Base-by-base conservation (phyloP, 2,888 invertebrate genomes). In the Drosophila peninsularis region DNA sequence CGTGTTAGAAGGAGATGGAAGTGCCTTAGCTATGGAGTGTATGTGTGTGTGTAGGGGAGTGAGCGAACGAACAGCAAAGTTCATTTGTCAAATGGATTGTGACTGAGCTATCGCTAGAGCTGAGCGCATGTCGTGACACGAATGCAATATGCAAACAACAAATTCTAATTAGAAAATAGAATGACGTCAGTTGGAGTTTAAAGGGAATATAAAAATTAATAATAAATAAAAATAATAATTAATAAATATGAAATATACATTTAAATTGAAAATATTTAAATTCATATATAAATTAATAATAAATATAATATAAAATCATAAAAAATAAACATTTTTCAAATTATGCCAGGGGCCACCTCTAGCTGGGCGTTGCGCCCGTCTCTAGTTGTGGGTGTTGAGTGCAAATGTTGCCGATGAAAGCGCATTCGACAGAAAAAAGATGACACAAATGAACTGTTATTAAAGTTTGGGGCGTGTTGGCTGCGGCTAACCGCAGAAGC, bases 391-490 rank as follows among this genome's bases (percentile, higher is more conserved):
- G 60, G 74, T 63, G 63, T 53, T 32, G 55, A 42, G 57, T 41
- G 75, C 64, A 58, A 61, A 56, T 41, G 60, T 68, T 62, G 61
- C 62, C 71, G 69, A 78, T 66, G 57, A 66, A 66, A 66, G 68
- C 61, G 56, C 47, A 71, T 58, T 64, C 41, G 57, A 71, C 67
- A 54, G 2, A 14, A 27, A 50, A 58, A 39, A 6, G 80, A 81
- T 85, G 83, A 75, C 78, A 87, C 78, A 87, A 85, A 85, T 85
- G 84, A 84, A 87, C 67, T 55, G 84, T 85, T 85, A 85, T 85
- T 87, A 87, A 45, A 52, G 55, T 37, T 56, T 19, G 39, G 30
- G 45, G 67, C 67, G 71, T 49, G 72, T 64, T 64, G 66, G 57
- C 49, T 10, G 66, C 53, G 45, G 36, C 36, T 50, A 76, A 74